Evolutionary conservation across 2,888 invertebrate genomes (phyloP), one percentile per base, ranked within the genome.

Genomic region (Hirtodrosophila duncani): DNA sequence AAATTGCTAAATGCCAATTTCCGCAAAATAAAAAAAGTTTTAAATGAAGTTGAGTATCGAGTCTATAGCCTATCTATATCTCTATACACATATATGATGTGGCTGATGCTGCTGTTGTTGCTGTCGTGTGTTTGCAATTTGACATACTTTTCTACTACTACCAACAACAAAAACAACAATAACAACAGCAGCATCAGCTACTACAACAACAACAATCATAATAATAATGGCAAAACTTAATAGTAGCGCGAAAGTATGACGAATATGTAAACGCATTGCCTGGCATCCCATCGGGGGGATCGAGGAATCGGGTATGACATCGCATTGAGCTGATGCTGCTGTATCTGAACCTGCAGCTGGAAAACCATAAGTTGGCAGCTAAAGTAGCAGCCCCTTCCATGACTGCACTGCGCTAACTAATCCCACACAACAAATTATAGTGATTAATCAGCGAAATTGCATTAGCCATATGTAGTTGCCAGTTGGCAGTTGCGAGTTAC

Each of bases 11-110:
- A 77, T 78, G 79, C 65, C 79, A 81, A 77, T 77, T 81, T 77
- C 81, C 75, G 70, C 63, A 81, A 80, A 81, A 75, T 79, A 77
- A n/a, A n/a, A n/a, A n/a, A n/a, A n/a, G n/a, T n/a, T n/a, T 77
- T 81, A 81, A 79, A 78, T 68, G 81, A 74, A 80, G 80, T 74
- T 75, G 77, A 74, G 80, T 78, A 74, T 67, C 29, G 16, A 17
- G 69, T 66, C 68, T 68, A 68, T 65, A 65, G 61, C 56, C 46
- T 23, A 51, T 44, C 45, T 38, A 23, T 37, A 33, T 56, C 55
- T 55, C 53, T 55, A 34, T 23, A 39, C 20, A 43, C 51, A 52
- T 31, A 49, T 70, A 31, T 44, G 44, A 29, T 8, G 36, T 58
- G 39, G 51, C 65, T 60, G 21, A 18, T 21, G 14, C 41, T 34